phyloP scores from a whole-genome alignment of 1,140 invertebrate genomes.

The Drosophila dunni region DNA sequence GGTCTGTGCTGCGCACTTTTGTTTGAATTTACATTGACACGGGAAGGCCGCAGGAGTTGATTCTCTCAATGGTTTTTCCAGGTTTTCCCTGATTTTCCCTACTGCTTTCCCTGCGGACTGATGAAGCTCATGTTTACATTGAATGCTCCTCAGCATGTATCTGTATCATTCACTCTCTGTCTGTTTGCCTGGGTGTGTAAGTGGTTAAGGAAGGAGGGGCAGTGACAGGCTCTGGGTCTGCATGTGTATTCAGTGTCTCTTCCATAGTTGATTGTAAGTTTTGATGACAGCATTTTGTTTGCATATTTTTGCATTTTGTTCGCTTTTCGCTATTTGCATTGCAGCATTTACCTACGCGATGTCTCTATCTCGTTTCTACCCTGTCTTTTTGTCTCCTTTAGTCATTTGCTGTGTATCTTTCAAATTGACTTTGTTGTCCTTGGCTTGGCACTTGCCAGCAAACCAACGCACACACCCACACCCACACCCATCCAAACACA shows the following conservation, averaged over 20 bases:
- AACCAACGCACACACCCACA: background rate
- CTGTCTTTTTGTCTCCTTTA: too few relatives aligned
- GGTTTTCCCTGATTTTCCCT: background rate
- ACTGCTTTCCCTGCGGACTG: background rate
- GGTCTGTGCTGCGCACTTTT: conserved; percentile 55
- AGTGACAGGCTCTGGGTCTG: too few relatives aligned
- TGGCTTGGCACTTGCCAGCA: conserved; percentile 23
- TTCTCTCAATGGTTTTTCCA: background rate
- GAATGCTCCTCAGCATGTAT: conserved; percentile 46
- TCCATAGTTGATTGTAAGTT: conserved; percentile 71
- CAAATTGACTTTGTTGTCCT: conserved; percentile 67
- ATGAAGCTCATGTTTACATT: conserved; percentile 43
- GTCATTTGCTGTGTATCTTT: conserved; percentile 42
- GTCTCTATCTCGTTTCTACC: conserved; percentile 31
- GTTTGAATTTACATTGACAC: conserved; percentile 65
- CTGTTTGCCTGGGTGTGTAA: conserved; percentile 2
- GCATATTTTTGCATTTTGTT: conserved; percentile 79
- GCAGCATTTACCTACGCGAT: conserved; percentile 46
- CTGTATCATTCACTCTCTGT: conserved; percentile 18
- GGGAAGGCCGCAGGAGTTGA: conserved; percentile 32
- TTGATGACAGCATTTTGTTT: conserved; percentile 71
- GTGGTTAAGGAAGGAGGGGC: background rate
- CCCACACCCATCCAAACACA: conserved; percentile 17
- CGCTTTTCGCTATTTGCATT: conserved; percentile 24
- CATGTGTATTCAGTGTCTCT: conserved; percentile 25